Percentiles rank a stretch among this genome's conserved stretches.
Evolutionary conservation across 2,888 invertebrate species (phyloP).

Genomic region (Calephelis perditalis): DNA sequence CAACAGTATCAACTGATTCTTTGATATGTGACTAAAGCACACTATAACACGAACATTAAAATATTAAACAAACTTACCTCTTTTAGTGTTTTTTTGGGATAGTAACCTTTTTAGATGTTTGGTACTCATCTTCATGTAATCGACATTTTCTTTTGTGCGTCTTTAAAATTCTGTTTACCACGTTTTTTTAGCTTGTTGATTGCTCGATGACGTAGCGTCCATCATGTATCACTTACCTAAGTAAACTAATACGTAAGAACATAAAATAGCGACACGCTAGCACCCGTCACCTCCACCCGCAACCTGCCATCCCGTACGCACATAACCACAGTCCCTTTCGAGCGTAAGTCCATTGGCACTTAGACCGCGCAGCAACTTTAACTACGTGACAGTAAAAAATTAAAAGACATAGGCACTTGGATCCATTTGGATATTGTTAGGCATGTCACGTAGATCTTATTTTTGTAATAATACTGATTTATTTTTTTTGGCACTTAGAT

Average conservation of each 20-base stretch:
- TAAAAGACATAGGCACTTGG: background rate
- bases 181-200: background rate
- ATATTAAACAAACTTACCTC: slow-evolving; percentile 4
- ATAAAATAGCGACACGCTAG: background rate
- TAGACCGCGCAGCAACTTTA: slow-evolving; percentile 4
- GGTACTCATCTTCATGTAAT: slow-evolving; percentile 1
- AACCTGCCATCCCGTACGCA: background rate
- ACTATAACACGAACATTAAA: background rate
- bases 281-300: background rate
- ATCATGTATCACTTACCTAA: background rate
- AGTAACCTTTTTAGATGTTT: slow-evolving; percentile 3
- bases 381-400: background rate
- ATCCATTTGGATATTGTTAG: slow-evolving; percentile 5
- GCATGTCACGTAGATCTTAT: background rate
- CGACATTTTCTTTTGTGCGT: slow-evolving; percentile 3
- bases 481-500: background rate
- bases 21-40: background rate
- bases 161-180: slow-evolving; percentile 3
- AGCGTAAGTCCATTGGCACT: background rate
- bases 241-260: background rate
- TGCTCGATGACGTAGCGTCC: slow-evolving; percentile 3
- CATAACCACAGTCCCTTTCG: background rate
- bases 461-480: slow-evolving; percentile 5
- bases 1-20: too few species aligned
- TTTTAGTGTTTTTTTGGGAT: background rate